A percentile compares a stretch with the other conserved stretches of the same genome.
Conservation (phyloP, 2,888 invertebrate species). For the Drosophila paramelanica region DNA sequence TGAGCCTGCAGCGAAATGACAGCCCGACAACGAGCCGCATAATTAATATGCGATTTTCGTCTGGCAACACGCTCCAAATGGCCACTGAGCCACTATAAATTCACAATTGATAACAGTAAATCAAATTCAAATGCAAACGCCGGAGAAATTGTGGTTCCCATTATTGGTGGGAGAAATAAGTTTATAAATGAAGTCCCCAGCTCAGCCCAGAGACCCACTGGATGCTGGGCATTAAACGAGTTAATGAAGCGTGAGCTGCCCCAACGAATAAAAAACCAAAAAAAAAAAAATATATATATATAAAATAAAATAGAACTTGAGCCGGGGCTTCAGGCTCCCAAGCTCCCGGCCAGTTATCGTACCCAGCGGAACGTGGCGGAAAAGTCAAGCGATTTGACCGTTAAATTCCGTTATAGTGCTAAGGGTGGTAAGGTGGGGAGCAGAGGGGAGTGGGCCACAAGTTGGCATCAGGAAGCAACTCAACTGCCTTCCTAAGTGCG, state of each 20-base stretch:
- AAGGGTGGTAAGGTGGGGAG: neutral
- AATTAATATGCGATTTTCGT: conserved; percentile 75
- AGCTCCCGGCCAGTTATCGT: neutral
- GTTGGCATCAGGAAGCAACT: conserved; percentile 22
- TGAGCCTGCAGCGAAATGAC: conserved; percentile 53
- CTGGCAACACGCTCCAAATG: conserved; percentile 45
- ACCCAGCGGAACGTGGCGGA: conserved; percentile 30
- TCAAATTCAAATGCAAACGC: conserved; percentile 64
- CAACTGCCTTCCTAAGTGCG: conserved; percentile 40
- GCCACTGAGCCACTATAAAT: conserved; percentile 63
- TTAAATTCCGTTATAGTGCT: conserved; percentile 58
- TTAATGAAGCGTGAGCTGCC: conserved; percentile 67
- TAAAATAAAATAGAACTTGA: conserved; percentile 17
- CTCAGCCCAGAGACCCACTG: conserved; percentile 2
- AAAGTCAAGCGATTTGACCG: conserved; percentile 79
- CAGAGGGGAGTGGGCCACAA: neutral
- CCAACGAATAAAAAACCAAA: neutral
- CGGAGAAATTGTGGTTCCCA: neutral
- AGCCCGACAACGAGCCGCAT: conserved; percentile 56
- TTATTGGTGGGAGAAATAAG: conserved; percentile 7
- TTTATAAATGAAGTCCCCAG: conserved; percentile 52
- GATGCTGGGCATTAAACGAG: conserved; percentile 67
- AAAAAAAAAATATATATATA: no score
- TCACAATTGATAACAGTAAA: conserved; percentile 69
- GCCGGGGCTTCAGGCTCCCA: conserved; percentile 10